Conservation (phyloP, 2,888 invertebrate genomes). For the Bhutanitis thaidina region DNA sequence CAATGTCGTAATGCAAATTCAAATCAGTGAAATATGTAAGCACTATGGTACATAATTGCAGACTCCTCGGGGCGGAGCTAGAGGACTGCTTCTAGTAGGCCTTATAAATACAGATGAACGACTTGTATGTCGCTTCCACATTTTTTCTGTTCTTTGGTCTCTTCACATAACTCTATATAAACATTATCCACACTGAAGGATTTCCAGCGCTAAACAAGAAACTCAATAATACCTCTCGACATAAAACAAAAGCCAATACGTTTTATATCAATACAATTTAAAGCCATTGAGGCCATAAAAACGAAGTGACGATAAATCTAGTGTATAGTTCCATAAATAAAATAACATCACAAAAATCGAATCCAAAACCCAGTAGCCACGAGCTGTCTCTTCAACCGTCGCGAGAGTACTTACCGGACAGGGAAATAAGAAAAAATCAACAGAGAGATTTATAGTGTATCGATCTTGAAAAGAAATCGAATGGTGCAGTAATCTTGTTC, state of each 20-base stretch:
- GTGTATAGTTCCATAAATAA: constrained; percentile 40
- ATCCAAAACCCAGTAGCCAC: constrained; percentile 57
- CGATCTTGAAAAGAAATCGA: constrained; percentile 64
- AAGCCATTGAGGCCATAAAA: constrained; percentile 41
- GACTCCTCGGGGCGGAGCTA: too few relatives aligned
- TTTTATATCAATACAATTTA: constrained; percentile 44
- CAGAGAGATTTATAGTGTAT: constrained; percentile 64
- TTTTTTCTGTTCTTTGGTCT: too few relatives aligned
- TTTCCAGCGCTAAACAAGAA: constrained; percentile 21
- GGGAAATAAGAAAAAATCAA: constrained; percentile 46
- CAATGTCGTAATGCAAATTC: too few relatives aligned
- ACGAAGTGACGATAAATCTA: constrained; percentile 50
- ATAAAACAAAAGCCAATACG: constrained; percentile 19
- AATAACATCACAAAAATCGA: constrained; percentile 39
- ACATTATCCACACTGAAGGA: not conserved
- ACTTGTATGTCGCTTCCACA: too few relatives aligned
- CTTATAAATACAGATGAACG: too few relatives aligned
- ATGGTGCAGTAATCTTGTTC: constrained; percentile 43
- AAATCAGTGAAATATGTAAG: too few relatives aligned
- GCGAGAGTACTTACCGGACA: constrained; percentile 46
- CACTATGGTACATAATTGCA: too few relatives aligned
- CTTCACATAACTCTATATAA: not conserved
- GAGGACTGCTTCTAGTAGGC: too few relatives aligned
- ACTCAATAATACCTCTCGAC: constrained; percentile 18
- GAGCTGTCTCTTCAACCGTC: constrained; percentile 50